These are phyloP conservation scores for Eupithecia abbreviata DNA, from an alignment of 2,888 invertebrate species.

Conservation along the genomic window DNA sequence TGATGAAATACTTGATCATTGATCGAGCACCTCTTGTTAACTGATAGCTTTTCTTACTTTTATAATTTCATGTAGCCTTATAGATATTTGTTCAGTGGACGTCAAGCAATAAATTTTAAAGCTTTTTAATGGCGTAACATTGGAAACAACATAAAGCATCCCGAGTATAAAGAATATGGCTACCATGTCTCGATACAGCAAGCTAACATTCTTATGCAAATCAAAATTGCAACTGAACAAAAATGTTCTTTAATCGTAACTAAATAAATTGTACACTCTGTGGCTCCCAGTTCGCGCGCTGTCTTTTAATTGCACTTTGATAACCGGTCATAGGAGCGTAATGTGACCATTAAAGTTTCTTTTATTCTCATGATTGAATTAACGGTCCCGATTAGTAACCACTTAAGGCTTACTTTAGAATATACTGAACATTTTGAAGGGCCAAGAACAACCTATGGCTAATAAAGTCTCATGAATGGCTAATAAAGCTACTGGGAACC, in stretches of 20 bases:
- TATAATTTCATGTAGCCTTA: not conserved
- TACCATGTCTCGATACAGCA: constrained; percentile 46
- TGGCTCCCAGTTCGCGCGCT: constrained; percentile 63
- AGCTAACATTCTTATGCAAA: constrained; percentile 73
- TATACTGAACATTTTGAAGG: constrained; percentile 7
- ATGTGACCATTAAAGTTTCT: constrained; percentile 69
- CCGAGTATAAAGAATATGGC: constrained; percentile 30
- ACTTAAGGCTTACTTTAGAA: constrained; percentile 9
- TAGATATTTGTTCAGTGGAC: not conserved
- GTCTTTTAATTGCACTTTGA: constrained; percentile 75
- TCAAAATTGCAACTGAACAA: constrained; percentile 71
- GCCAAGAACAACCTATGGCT: constrained; percentile 12
- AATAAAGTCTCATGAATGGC: constrained; percentile 21
- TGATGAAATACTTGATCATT: constrained; percentile 59
- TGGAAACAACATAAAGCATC: not conserved
- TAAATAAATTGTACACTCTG: constrained; percentile 72
- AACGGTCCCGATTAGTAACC: constrained; percentile 41
- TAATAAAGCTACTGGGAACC: constrained; percentile 6
- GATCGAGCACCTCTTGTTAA: constrained; percentile 59
- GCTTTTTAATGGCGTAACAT: constrained; percentile 2
- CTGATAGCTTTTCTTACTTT: constrained; percentile 47
- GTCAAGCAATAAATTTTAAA: not conserved
- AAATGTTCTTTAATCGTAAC: constrained; percentile 74
- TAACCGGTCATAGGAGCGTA: constrained; percentile 73
- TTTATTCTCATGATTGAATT: constrained; percentile 63